A percentile compares a stretch with the other conserved stretches of the same genome.
These are phyloP conservation scores for Eremophila alpestris DNA, from an alignment of 2,797 vertebrate species.

Conservation along the genomic window DNA sequence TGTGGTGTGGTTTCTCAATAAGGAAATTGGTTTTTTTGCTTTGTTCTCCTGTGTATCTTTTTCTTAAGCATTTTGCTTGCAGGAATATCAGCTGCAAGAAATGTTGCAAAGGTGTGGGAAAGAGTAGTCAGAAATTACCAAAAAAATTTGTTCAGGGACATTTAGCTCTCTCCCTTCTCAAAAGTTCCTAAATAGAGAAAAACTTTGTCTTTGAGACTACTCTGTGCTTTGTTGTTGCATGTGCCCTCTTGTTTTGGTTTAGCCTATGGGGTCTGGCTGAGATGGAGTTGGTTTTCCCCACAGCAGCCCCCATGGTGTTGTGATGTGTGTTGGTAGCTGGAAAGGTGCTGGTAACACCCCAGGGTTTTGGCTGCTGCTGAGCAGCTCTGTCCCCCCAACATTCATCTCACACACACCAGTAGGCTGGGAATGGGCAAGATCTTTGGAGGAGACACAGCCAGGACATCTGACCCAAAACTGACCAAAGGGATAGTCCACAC, in stretches of 20 bases:
- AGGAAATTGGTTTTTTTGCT: neutral
- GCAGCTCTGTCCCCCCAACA: accelerated
- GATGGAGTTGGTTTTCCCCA: neutral
- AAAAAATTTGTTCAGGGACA: neutral
- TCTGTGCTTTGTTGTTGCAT: neutral
- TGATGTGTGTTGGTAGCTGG: neutral
- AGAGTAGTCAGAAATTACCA: neutral
- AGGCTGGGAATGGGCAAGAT: neutral
- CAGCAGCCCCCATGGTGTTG: accelerated
- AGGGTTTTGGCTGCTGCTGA: neutral
- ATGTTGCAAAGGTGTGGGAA: neutral
- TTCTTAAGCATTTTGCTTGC: neutral
- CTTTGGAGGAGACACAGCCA: neutral
- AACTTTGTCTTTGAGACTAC: neutral
- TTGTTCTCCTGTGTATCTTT: neutral
- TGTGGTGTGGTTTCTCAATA: neutral
- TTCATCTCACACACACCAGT: neutral
- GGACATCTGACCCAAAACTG: neutral
- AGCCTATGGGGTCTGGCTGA: neutral
- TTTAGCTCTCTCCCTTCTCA: neutral
- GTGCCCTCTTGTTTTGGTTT: neutral
- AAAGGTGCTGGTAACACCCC: neutral
- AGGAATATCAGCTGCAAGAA: neutral
- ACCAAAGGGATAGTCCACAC: no score
- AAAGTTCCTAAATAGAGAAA: neutral